These are phyloP conservation scores for Ephialtes manifestator DNA, from an alignment of 2,888 invertebrate genomes.

Conservation along the genomic window DNA sequence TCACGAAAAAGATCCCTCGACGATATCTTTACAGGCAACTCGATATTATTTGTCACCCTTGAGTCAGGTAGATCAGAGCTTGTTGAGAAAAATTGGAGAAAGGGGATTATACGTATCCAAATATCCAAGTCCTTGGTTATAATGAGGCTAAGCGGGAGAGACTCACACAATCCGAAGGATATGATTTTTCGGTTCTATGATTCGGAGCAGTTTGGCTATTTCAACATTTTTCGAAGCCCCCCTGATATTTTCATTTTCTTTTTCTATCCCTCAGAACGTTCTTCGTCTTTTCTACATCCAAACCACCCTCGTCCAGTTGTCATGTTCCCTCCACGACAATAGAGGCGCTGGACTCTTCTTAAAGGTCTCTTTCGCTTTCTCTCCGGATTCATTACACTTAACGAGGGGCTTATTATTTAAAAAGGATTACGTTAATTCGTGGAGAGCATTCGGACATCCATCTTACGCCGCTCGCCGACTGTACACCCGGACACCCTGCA, in stretches of 20 bases:
- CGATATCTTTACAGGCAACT: conserved; percentile 71
- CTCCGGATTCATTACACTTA: conserved; percentile 82
- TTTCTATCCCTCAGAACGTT: conserved; percentile 52
- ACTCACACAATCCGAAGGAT: conserved; percentile 48
- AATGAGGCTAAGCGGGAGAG: conserved; percentile 77
- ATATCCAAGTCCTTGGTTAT: conserved; percentile 81
- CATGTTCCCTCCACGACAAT: conserved; percentile 65
- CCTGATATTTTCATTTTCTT: conserved; percentile 35
- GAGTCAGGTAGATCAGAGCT: conserved; percentile 79
- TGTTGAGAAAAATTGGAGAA: conserved; percentile 76
- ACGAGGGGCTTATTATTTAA: conserved; percentile 82
- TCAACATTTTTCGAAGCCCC: background rate
- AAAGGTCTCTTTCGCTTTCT: conserved; percentile 67
- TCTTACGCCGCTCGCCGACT: conserved; percentile 58
- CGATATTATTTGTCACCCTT: conserved; percentile 82
- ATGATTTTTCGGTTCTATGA: conserved; percentile 54
- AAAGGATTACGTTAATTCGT: conserved; percentile 81
- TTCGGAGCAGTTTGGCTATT: conserved; percentile 35
- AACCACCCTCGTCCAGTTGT: conserved; percentile 47
- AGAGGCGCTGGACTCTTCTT: conserved; percentile 45
- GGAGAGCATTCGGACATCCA: conserved; percentile 72
- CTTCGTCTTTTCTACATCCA: conserved; percentile 42
- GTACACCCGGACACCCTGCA: conserved; percentile 29
- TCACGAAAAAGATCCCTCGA: conserved; percentile 62
- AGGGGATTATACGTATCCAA: conserved; percentile 84